Conservation (phyloP, 2,797 vertebrate genomes). For the Acanthurus lineatus region DNA sequence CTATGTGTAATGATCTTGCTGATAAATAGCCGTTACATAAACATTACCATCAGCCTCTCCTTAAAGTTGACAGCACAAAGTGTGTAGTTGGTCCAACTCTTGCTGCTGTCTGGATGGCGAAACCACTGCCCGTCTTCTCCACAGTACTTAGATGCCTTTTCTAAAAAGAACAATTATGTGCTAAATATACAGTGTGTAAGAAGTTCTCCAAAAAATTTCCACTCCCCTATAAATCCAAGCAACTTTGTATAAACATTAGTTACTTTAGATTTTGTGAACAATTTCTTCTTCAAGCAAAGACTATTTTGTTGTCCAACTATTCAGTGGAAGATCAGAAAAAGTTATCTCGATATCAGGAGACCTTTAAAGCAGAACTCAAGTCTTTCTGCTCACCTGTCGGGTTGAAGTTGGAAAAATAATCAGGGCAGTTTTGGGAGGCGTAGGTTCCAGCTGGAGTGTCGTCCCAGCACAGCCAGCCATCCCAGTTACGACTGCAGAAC, state of each 20-base stretch:
- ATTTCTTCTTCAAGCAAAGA: slow-evolving; percentile 8
- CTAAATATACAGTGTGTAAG: not conserved
- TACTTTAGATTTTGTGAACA: not conserved
- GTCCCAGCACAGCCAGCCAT: slow-evolving; percentile 96
- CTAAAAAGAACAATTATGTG: slow-evolving; percentile 71
- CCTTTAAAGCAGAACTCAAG: not conserved
- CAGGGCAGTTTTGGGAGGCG: slow-evolving; percentile 89
- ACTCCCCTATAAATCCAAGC: not conserved
- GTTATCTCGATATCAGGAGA: not conserved
- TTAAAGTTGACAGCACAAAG: slow-evolving; percentile 89
- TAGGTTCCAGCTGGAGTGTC: slow-evolving; percentile 88
- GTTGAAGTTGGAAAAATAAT: slow-evolving; percentile 91
- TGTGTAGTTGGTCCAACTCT: slow-evolving; percentile 94
- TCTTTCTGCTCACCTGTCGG: slow-evolving; percentile 84
- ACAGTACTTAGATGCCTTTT: slow-evolving; percentile 91
- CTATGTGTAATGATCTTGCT: not conserved
- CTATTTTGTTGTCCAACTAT: not conserved
- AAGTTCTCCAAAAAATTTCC: not conserved
- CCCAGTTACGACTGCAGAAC: slow-evolving; percentile 93
- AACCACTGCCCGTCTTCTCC: slow-evolving; percentile 92
- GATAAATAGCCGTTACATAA: not conserved
- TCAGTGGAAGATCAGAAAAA: not conserved
- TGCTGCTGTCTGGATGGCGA: slow-evolving; percentile 90
- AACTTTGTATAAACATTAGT: not conserved
- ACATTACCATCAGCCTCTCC: slow-evolving; percentile 89